phyloP scores from a whole-genome alignment of 2,888 invertebrate species.

The Pterobdella sp. region DNA sequence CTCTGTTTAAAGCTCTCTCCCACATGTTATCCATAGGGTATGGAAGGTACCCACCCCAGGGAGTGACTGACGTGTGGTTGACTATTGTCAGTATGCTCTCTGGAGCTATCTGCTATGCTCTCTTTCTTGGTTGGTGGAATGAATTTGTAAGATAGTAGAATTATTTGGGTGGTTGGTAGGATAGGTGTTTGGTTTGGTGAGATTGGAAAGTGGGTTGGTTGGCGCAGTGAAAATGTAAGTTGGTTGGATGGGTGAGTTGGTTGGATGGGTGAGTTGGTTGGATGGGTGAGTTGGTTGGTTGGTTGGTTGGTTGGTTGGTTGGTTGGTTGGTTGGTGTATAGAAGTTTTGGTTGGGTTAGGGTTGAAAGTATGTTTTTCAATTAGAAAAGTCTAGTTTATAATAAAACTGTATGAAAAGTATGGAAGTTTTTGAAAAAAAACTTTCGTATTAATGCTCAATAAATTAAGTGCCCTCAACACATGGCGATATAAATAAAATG shows the following conservation, averaged over 20 bases:
- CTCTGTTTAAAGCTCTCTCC: constrained; percentile 95
- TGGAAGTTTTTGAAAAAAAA: no score
- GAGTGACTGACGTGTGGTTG: constrained; percentile 93
- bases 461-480: no score
- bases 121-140: constrained; percentile 59
- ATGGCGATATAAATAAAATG: no score
- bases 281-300: neutral
- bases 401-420: neutral
- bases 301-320: neutral
- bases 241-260: no score
- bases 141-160: no score
- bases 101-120: constrained; percentile 94
- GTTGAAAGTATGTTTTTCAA: neutral
- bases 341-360: neutral
- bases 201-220: neutral
- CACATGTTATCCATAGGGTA: constrained; percentile 98
- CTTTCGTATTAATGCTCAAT: no score
- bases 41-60: constrained; percentile 93
- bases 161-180: no score
- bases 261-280: neutral
- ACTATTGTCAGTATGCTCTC: constrained; percentile 92
- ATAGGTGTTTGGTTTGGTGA: neutral
- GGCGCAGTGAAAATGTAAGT: neutral
- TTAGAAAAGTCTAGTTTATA: neutral
- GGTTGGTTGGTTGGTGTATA: neutral